Base-by-base conservation (phyloP, 1,140 invertebrate genomes). In the Conus betulinus region DNA sequence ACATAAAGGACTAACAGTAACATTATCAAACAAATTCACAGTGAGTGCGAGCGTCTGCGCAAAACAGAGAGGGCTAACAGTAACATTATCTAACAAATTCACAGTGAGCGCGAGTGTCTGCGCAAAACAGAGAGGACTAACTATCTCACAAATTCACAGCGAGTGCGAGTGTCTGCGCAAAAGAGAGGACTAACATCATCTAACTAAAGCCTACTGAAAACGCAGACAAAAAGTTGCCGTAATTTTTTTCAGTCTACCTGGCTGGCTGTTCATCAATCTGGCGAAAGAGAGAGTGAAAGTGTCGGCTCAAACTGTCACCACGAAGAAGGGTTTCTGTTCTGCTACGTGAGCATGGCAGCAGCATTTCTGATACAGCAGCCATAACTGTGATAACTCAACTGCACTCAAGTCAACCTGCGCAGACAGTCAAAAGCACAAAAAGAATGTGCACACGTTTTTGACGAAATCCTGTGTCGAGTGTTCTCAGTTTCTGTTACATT, bases 241-340 rank as follows among this genome's bases (percentile, higher is more conserved):
- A 13, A 67, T 51, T 11, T 25, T 39, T 39, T 39, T 39, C 3
- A 1, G 39, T 39, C 39, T 52, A 87, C 71, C 53, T 87, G 71
- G 52, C 23, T 57, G 67, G 85, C 53, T 85, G 84, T 55, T 92
- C 91, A 51, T 92, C 91, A 17, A 76, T 63, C 67, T 88, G 85
- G 53, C 85, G 85, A 53, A 92, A 93, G 39, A 93, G 89, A 74
- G 93, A 90, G 52, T 92, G 91, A 86, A 93, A 93, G 87, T 92
- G 93, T 52, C 82, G 78, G 63, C 91, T 90, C 13, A 93, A 88
- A 67, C 88, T 89, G 63, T 91, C 88, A 55, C 93, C 93, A 78
- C 91, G 89, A 67, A 93, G 82, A 86, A 93, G 91, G 51, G 87
- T 87, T 53, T 92, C 89, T 81, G 93, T 85, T 87, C 93, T 90